Conservation (phyloP, 2,113 vertebrate genomes). For the Sporophila hypoxantha region DNA sequence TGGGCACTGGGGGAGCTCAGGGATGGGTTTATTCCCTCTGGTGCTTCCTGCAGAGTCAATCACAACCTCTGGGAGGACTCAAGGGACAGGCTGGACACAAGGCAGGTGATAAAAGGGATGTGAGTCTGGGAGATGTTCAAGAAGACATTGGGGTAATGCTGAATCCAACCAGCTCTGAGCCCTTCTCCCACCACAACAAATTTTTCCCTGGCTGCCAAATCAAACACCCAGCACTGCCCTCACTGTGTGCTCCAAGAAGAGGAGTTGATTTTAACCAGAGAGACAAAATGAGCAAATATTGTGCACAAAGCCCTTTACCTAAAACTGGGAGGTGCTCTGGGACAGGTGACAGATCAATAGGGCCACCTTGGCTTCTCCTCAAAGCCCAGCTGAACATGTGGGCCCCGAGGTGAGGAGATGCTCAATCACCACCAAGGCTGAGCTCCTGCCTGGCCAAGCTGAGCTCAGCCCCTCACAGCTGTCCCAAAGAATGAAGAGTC, state of each 20-base stretch:
- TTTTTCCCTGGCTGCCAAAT: not conserved
- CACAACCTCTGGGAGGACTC: not conserved
- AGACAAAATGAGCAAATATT: not conserved
- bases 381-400: not conserved
- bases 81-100: not conserved
- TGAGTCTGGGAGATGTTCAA: not conserved
- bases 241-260: not conserved
- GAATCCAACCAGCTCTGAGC: not conserved
- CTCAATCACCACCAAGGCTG: not conserved
- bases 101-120: not conserved
- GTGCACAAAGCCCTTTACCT: not conserved
- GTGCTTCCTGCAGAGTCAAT: not conserved
- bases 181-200: not conserved
- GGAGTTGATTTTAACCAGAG: not conserved
- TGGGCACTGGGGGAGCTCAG: not conserved
- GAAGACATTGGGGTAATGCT: not conserved
- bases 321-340: not conserved
- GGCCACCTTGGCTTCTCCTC: not conserved
- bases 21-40: not conserved
- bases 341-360: not conserved
- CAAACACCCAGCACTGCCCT: not conserved
- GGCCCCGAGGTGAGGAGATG: not conserved
- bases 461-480: not conserved
- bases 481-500: not conserved
- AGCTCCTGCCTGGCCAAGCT: not conserved